Conservation (phyloP, 2,113 vertebrate species). For the Choloepus hoffmanni region DNA sequence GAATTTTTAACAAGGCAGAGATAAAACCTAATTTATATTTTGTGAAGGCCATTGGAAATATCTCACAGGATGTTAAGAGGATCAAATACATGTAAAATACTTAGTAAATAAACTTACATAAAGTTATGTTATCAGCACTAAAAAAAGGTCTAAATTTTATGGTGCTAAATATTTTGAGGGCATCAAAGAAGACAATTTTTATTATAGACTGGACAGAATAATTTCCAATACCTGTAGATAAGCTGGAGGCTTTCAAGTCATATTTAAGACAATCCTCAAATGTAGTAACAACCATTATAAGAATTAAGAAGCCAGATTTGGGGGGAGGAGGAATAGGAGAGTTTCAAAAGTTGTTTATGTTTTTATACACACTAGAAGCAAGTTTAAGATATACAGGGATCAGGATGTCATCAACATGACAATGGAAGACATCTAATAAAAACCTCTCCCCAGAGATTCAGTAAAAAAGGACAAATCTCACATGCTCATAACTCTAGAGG, state of each 20-base stretch:
- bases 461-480: too few relatives aligned
- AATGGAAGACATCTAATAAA: too few relatives aligned
- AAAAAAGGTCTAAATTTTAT: slow-evolving; percentile 36
- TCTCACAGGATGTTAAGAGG: neutral
- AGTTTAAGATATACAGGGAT: neutral
- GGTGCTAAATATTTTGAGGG: slow-evolving; percentile 39
- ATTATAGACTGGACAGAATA: neutral
- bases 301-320: neutral
- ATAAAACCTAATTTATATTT: slow-evolving; percentile 36
- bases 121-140: slow-evolving; percentile 2
- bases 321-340: neutral
- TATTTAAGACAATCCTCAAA: slow-evolving; percentile 39
- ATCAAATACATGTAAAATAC: slow-evolving; percentile 21
- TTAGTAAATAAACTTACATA: slow-evolving; percentile 43
- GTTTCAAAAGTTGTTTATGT: slow-evolving; percentile 17
- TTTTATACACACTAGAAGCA: neutral
- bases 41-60: neutral
- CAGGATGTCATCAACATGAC: too few relatives aligned
- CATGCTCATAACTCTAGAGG: too few relatives aligned
- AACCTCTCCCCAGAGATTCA: too few relatives aligned
- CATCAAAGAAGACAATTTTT: neutral
- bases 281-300: neutral
- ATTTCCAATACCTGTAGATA: slow-evolving; percentile 4
- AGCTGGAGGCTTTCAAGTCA: neutral
- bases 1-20: slow-evolving; percentile 21